phyloP scores from a whole-genome alignment of 92 coral and sea anemone genomes.

The Nematostella vectensis region DNA sequence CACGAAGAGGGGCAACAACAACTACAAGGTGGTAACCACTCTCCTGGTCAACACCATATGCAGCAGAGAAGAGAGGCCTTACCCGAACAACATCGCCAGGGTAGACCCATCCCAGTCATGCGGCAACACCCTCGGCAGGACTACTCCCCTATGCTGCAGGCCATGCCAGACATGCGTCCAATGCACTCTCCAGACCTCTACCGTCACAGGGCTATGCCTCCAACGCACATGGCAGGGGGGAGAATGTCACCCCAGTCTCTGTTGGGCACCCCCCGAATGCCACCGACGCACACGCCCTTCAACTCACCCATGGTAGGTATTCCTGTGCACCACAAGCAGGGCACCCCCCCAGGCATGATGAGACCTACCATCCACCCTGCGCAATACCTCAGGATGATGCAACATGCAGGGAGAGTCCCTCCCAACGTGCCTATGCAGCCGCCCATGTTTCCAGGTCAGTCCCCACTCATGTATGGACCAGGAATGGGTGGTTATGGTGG shows the following conservation, averaged over 20 bases:
- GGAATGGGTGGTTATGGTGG: conserved; percentile 21
- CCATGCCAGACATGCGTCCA: conserved; percentile 3
- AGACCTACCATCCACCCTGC: conserved; percentile 51
- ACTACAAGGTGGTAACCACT: not conserved
- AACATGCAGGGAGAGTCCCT: conserved; percentile 37
- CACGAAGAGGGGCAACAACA: not conserved
- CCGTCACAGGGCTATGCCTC: conserved; percentile 24
- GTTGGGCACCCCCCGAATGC: conserved; percentile 11
- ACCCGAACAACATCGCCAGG: not conserved
- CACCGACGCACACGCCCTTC: conserved; percentile 30
- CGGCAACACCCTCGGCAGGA: not conserved
- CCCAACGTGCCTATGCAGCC: conserved; percentile 43
- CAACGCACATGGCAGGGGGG: conserved; percentile 27
- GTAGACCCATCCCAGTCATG: not conserved
- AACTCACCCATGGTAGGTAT: conserved; percentile 38
- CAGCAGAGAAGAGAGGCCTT: not conserved
- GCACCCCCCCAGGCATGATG: conserved; percentile 28
- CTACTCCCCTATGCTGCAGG: not conserved
- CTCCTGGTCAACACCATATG: not conserved
- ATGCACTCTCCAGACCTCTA: conserved; percentile 5
- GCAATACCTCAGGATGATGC: conserved; percentile 25
- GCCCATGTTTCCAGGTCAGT: conserved; percentile 57
- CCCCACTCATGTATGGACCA: conserved; percentile 45
- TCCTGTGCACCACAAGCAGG: conserved; percentile 15
- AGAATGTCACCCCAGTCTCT: conserved; percentile 26